Evolutionary conservation across 2,113 vertebrate species (phyloP).

Genomic region (Echinops telfairi): DNA sequence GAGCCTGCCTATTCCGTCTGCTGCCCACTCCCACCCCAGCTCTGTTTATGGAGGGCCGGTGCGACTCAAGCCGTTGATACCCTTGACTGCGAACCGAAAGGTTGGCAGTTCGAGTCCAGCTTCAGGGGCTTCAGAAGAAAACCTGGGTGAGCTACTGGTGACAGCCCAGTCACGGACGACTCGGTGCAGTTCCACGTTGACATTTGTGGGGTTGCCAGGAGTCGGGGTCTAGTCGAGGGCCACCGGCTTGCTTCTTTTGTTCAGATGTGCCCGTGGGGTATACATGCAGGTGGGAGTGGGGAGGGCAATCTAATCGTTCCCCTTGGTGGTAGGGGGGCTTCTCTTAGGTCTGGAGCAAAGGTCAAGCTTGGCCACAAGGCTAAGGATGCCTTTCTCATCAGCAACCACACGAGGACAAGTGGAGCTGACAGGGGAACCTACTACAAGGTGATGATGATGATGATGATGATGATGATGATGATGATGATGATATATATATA

Average conservation of each 20-base stretch:
- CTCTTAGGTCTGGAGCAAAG: background rate
- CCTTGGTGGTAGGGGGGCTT: background rate
- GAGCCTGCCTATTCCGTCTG: background rate
- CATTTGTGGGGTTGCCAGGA: background rate
- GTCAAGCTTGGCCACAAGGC: background rate
- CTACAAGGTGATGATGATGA: background rate
- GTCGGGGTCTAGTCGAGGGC: background rate
- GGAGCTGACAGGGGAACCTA: background rate
- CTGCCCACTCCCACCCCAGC: background rate
- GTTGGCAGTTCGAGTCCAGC: background rate
- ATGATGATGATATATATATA: background rate
- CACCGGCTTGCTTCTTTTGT: background rate
- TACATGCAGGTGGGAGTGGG: background rate
- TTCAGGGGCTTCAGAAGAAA: background rate
- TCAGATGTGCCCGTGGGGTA: no score
- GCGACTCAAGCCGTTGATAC: background rate
- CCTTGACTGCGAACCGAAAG: background rate
- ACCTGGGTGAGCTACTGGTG: background rate
- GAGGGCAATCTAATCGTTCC: background rate
- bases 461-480: background rate
- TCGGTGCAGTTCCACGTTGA: background rate
- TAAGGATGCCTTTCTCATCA: background rate
- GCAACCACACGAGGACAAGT: background rate
- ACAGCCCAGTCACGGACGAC: background rate
- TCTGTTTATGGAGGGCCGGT: background rate